A percentile compares a stretch with the other conserved stretches of the same genome.
Conservation (phyloP, 2,797 vertebrate genomes). For the Hydrocynus forskahlii region DNA sequence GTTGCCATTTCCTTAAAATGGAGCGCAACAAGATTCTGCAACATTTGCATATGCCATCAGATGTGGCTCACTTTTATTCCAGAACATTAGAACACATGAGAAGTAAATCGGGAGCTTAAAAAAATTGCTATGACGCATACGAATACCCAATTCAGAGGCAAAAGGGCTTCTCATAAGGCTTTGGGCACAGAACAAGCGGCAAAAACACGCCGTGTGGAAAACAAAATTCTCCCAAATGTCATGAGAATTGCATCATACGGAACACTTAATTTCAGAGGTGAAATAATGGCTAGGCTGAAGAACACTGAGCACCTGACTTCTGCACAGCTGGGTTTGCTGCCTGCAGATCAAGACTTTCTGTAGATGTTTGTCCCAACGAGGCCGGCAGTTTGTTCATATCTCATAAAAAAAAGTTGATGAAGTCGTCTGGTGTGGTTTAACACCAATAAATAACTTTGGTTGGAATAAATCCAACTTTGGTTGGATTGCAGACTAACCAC, state of each 20-base stretch:
- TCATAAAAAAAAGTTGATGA: not conserved
- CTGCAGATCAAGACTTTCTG: slow-evolving; percentile 37
- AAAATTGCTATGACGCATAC: slow-evolving; percentile 14
- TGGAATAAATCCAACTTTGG: too few relatives aligned
- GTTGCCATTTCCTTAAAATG: not conserved
- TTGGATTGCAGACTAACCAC: not conserved
- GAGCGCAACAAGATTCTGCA: slow-evolving; percentile 7
- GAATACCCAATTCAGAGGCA: slow-evolving; percentile 26
- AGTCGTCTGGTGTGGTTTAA: not conserved
- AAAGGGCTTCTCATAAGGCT: slow-evolving; percentile 21
- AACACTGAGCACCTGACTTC: slow-evolving; percentile 40
- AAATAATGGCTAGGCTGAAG: slow-evolving; percentile 42
- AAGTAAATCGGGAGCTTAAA: not conserved
- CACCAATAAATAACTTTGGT: not conserved
- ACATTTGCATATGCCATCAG: slow-evolving; percentile 12
- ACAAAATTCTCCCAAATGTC: slow-evolving; percentile 35
- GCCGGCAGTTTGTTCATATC: slow-evolving; percentile 5
- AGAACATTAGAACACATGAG: not conserved
- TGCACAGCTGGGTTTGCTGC: slow-evolving; percentile 44
- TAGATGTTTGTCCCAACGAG: not conserved
- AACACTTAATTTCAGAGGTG: slow-evolving; percentile 41
- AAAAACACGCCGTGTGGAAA: slow-evolving; percentile 7
- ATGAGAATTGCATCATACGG: slow-evolving; percentile 34
- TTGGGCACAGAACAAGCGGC: not conserved
- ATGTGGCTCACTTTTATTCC: not conserved